phyloP scores from a whole-genome alignment of 1,140 invertebrate genomes.

The Cotesia chilonis region DNA sequence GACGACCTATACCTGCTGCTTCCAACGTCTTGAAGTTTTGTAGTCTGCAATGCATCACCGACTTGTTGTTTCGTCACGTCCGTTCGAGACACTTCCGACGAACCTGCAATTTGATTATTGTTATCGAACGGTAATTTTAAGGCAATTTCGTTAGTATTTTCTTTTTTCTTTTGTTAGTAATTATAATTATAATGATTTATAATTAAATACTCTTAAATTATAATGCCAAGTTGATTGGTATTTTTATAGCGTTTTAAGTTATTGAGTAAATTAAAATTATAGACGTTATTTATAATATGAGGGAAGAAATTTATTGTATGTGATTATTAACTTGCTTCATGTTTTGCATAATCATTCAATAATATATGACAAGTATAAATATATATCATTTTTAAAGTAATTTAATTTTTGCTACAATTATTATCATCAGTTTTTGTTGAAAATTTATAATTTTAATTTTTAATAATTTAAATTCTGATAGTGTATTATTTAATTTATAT shows the following conservation, averaged over 20 bases:
- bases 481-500: too few species aligned
- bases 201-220: too few species aligned
- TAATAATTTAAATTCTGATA: too few species aligned
- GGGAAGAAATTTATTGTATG: conserved; percentile 3
- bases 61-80: conserved; percentile 26
- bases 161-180: neutral
- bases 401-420: too few species aligned
- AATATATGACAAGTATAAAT: neutral
- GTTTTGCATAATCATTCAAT: neutral
- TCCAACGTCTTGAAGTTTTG: conserved; percentile 20
- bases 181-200: too few species aligned
- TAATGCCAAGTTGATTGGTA: neutral
- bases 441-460: too few species aligned
- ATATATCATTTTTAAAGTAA: too few species aligned
- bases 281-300: neutral
- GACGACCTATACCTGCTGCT: conserved; percentile 61
- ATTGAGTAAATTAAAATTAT: too few species aligned
- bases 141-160: neutral
- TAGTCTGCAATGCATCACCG: conserved; percentile 41
- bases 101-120: conserved; percentile 12
- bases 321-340: conserved; percentile 8
- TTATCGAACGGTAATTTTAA: conserved; percentile 3
- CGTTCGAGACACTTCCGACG: conserved; percentile 1
- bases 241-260: neutral
- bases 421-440: too few species aligned